Evolutionary conservation across 2,888 invertebrate genomes (phyloP), one percentile per base, ranked within the genome.

Genomic region (Luperina nickerlii): DNA sequence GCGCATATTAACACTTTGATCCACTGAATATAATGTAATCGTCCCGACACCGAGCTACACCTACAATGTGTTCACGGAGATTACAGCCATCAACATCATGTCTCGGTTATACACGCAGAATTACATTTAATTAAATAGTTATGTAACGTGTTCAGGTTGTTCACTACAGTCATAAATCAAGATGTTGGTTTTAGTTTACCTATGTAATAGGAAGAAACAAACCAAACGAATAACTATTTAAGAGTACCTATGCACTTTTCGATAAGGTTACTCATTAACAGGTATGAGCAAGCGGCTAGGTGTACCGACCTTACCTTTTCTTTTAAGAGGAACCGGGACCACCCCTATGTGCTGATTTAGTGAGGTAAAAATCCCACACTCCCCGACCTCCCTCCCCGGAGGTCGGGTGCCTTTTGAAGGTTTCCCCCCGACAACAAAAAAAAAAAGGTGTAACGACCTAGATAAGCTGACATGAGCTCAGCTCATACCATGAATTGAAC

Each of bases 1-100:
- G 87, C 82, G 82, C 87, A 90, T 90, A 90, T 89, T 91, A 91
- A 89, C 90, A 90, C 89, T 88, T 81, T 88, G 84, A 89, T 86
- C 88, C 85, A 72, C 83, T 87, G 86, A 87, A 84, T 83, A 83
- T 88, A 88, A 87, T 87, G 83, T 88, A 86, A 89, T 88, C 84
- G 79, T 84, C 76, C 75, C 82, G 81, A 85, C 82, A 76, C 75
- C 81, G 74, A 66, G 79, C 79, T 84, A 89, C 84, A 81, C 84
- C 86, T 81, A 80, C 78, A 81, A 67, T 63, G 73, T 79, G 84
- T 83, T 88, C 78, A 74, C 78, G 74, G 68, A 62, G 76, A 83
- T 86, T 88, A 89, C 84, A 84, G 75, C 68, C 79, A 85, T 80
- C 67, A 78, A 87, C 88, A 86, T 86, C 81, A 79, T 85, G 85